Evolutionary conservation across 1,140 invertebrate genomes (phyloP), one percentile per base, ranked within the genome.

Genomic region (Melitaea cinxia): DNA sequence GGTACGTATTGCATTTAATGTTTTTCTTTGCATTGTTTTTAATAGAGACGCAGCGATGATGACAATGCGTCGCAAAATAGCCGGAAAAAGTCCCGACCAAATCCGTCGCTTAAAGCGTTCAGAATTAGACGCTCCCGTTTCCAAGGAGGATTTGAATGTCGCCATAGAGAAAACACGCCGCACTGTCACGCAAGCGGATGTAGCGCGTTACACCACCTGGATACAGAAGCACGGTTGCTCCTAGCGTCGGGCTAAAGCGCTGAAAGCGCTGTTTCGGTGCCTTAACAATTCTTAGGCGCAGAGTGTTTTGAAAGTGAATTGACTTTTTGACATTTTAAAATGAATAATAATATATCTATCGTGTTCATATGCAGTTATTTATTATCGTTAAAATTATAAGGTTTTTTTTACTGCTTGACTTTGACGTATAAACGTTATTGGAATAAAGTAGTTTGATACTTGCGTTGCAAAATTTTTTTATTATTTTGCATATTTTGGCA

Each of bases 1-100:
- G n/a, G n/a, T n/a, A n/a, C n/a, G n/a, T n/a, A n/a, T n/a, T n/a
- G n/a, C n/a, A n/a, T n/a, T n/a, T n/a, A n/a, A n/a, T n/a, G n/a
- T n/a, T n/a, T n/a, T n/a, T n/a, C 7, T 28, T 7, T 4, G 26
- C 7, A 4, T 28, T 28, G 3, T 28, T 15, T 56, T 24, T 64
- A 63, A 73, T 74, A 97, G 97, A 70, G 98, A 99, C 93, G 98
- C 98, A 45, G 97, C 98, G 7, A 99, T 99, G 98, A 99, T 99
- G 98, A 96, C 97, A 1, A 99, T 99, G 97, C 92, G 98, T 49
- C 93, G 97, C 26, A 96, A 97, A 87, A 99, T 99, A 60, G 95
- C 95, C 30, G 98, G 98, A 14, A 92, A 99, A 54, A 95, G 93
- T 70, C 97, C 98, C 1, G 97, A 99, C 75, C 95, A 99, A 88